Evolutionary conservation across 2,113 vertebrate species (phyloP).

Genomic region (Festucalex cinctus): DNA sequence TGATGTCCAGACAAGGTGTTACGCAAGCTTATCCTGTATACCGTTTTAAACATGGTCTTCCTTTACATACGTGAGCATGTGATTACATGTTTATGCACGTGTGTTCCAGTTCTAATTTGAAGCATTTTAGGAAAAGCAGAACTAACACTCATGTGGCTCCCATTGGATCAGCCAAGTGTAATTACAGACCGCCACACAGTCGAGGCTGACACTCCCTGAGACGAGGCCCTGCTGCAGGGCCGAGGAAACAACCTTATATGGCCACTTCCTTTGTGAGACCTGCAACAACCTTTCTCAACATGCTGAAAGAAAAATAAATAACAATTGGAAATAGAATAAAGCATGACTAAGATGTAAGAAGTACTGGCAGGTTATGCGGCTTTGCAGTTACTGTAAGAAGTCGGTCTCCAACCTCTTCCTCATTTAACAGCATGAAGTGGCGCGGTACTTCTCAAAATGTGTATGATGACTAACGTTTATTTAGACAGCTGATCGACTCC

Average conservation of each 20-base stretch:
- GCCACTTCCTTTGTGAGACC: conserved; percentile 23
- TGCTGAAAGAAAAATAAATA: not conserved
- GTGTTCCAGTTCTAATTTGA: conserved; percentile 46
- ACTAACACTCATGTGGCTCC: conserved; percentile 31
- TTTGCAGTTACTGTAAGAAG: not conserved
- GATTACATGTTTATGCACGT: conserved; percentile 40
- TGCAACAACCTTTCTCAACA: not conserved
- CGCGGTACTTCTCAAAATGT: not conserved
- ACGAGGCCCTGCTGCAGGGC: conserved; percentile 23
- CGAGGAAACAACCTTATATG: conserved; percentile 66
- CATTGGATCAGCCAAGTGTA: conserved; percentile 39
- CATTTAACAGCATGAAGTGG: not conserved
- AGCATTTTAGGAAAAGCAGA: conserved; percentile 28
- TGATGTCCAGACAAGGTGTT: not conserved
- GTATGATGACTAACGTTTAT: not conserved
- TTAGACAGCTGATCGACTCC: not conserved
- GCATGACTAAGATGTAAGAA: not conserved
- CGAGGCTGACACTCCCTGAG: conserved; percentile 35
- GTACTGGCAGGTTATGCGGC: not conserved
- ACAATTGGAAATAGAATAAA: not conserved
- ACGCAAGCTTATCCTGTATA: conserved; percentile 2
- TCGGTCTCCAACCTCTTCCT: not conserved
- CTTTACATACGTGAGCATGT: conserved; percentile 19
- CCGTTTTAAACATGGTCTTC: conserved; percentile 17
- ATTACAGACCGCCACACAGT: conserved; percentile 56